Conservation (phyloP, 2,888 invertebrate genomes). For the Drosophila maculinotata region DNA sequence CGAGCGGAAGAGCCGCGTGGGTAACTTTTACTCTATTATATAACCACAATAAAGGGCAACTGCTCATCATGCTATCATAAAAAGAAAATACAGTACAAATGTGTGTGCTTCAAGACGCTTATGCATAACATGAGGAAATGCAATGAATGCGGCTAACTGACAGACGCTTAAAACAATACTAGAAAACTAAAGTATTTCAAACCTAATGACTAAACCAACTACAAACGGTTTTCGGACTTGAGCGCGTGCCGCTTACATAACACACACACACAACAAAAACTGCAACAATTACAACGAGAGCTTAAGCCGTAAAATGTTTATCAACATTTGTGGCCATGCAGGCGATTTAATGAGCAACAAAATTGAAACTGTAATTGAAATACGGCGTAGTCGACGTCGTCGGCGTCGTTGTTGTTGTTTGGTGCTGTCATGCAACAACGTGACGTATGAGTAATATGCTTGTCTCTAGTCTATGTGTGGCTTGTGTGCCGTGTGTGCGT, state of each 20-base stretch:
- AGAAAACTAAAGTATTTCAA: slow-evolving; percentile 25
- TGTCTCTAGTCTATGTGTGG: slow-evolving; percentile 3
- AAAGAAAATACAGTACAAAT: slow-evolving; percentile 19
- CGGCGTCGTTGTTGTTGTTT: slow-evolving; percentile 22
- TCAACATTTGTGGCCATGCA: slow-evolving; percentile 66
- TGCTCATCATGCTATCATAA: slow-evolving; percentile 30
- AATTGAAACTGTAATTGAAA: slow-evolving; percentile 75
- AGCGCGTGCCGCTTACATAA: slow-evolving; percentile 72
- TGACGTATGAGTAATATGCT: slow-evolving; percentile 62
- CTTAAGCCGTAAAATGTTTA: slow-evolving; percentile 61
- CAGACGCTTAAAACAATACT: slow-evolving; percentile 36
- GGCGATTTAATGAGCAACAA: slow-evolving; percentile 71
- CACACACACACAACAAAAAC: slow-evolving; percentile 9
- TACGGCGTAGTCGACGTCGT: slow-evolving; percentile 22
- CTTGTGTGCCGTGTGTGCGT: slow-evolving; percentile 38
- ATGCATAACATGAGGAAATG: slow-evolving; percentile 62
- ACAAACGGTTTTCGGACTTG: slow-evolving; percentile 47
- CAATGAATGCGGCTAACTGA: slow-evolving; percentile 34
- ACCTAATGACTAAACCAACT: slow-evolving; percentile 32
- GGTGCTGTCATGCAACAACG: slow-evolving; percentile 47
- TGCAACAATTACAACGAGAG: slow-evolving; percentile 15
- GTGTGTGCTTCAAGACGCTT: slow-evolving; percentile 39
- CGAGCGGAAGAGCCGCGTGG: slow-evolving; percentile 50
- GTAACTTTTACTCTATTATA: slow-evolving; percentile 71
- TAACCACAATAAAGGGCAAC: slow-evolving; percentile 65